Evolutionary conservation across 2,888 invertebrate genomes (phyloP).

Genomic region (Steinernema carpocapsae): DNA sequence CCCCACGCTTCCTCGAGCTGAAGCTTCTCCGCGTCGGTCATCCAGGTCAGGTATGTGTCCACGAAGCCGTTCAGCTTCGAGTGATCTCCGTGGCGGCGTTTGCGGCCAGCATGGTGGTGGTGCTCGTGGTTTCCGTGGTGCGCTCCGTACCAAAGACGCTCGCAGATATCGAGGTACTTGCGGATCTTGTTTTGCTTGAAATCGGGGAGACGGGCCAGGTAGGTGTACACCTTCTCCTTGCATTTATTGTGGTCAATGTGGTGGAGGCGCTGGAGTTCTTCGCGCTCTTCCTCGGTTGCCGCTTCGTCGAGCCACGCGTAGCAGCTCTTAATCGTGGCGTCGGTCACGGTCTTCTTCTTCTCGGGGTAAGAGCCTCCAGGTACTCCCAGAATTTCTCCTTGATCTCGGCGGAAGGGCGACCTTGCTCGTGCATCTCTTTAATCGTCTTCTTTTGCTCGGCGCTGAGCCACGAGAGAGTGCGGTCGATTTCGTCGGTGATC

Average conservation of each 20-base stretch:
- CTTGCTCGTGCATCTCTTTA: slow-evolving; percentile 46
- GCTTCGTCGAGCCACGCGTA: slow-evolving; percentile 58
- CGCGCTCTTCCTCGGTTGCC: slow-evolving; percentile 56
- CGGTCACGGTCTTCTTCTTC: slow-evolving; percentile 47
- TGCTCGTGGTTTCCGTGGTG: slow-evolving; percentile 31
- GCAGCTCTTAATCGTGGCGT: slow-evolving; percentile 46
- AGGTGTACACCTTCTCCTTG: slow-evolving; percentile 46
- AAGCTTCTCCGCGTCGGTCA: slow-evolving; percentile 38
- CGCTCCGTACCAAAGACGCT: slow-evolving; percentile 52
- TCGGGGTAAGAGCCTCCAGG: slow-evolving; percentile 37
- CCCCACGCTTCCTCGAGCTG: slow-evolving; percentile 35
- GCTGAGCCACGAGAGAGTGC: slow-evolving; percentile 45
- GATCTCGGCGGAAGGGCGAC: slow-evolving; percentile 48
- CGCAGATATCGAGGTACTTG: slow-evolving; percentile 57
- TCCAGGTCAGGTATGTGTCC: slow-evolving; percentile 40
- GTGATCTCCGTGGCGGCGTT: slow-evolving; percentile 35
- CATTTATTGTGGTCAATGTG: slow-evolving; percentile 42
- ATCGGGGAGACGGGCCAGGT: slow-evolving; percentile 50
- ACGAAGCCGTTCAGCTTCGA: slow-evolving; percentile 40
- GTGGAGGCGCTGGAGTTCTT: slow-evolving; percentile 44
- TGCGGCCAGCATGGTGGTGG: slow-evolving; percentile 28
- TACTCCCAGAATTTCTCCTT: slow-evolving; percentile 40
- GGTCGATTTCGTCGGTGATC: slow-evolving; percentile 13
- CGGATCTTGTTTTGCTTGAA: slow-evolving; percentile 48
- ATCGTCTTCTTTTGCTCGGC: slow-evolving; percentile 44